Conservation (phyloP, 2,888 invertebrate species). For the Hirtodrosophila histrioides region DNA sequence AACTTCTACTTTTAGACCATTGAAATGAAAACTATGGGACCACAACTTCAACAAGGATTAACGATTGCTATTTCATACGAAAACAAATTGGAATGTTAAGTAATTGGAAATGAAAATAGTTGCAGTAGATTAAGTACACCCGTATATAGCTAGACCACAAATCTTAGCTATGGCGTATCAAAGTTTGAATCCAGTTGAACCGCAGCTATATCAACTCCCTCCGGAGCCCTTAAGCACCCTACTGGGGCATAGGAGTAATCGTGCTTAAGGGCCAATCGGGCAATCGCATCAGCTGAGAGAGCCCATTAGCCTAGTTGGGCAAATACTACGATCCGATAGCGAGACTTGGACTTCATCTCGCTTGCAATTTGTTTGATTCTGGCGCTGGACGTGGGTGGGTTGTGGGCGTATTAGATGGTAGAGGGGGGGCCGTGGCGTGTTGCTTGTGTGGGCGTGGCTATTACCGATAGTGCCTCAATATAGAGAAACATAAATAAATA, state of each 20-base stretch:
- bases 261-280: slow-evolving; percentile 3
- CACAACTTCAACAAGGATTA: too few species aligned
- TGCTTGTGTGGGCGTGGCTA: slow-evolving; percentile 3
- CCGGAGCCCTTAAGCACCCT: slow-evolving; percentile 12
- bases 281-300: slow-evolving; percentile 34
- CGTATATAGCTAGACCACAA: too few species aligned
- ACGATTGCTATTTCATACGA: too few species aligned
- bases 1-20: too few species aligned
- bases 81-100: too few species aligned
- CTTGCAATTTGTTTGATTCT: slow-evolving; percentile 41
- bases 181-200: too few species aligned
- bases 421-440: background rate
- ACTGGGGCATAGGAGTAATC: background rate
- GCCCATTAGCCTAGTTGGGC: slow-evolving; percentile 55
- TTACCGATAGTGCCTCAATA: slow-evolving; percentile 46
- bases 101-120: too few species aligned
- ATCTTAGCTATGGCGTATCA: too few species aligned
- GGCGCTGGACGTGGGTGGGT: slow-evolving; percentile 10
- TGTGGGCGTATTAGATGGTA: slow-evolving; percentile 8
- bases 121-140: too few species aligned
- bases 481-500: slow-evolving; percentile 46
- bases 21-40: too few species aligned
- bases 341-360: slow-evolving; percentile 40
- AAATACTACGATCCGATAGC: slow-evolving; percentile 27
- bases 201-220: slow-evolving; percentile 8